These are phyloP conservation scores for Brassicogethes aeneus DNA, from an alignment of 2,888 invertebrate genomes.

Conservation along the genomic window DNA sequence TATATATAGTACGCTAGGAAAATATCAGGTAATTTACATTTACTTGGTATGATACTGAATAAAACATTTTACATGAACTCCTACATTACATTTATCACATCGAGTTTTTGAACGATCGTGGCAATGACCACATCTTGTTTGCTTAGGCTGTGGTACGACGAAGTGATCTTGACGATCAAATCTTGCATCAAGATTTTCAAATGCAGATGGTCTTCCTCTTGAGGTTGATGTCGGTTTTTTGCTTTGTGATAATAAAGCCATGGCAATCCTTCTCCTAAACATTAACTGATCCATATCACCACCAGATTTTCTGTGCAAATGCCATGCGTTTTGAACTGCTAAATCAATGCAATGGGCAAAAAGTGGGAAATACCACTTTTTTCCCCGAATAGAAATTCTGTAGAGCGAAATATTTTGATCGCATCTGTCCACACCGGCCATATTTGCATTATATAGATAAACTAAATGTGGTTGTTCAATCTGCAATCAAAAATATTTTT, in stretches of 20 bases:
- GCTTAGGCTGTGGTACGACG: constrained; percentile 6
- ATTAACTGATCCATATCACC: constrained; percentile 5
- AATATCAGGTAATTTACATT: too few species aligned
- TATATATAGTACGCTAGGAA: too few species aligned
- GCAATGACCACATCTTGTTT: constrained; percentile 8
- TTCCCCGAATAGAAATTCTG: too few species aligned
- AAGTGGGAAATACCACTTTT: too few species aligned
- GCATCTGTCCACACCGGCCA: too few species aligned
- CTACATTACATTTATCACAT: constrained; percentile 8
- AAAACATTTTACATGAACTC: too few species aligned
- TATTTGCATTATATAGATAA: too few species aligned
- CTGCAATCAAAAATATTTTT: too few species aligned
- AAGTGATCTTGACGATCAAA: constrained; percentile 7
- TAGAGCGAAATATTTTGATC: too few species aligned
- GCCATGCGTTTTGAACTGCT: constrained; percentile 9
- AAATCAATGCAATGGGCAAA: too few species aligned
- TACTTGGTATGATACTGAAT: too few species aligned
- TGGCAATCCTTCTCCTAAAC: constrained; percentile 5
- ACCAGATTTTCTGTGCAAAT: constrained; percentile 5
- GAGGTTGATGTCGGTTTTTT: constrained; percentile 5
- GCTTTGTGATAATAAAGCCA: constrained; percentile 5
- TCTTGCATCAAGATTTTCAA: constrained; percentile 1
- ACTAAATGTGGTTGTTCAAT: too few species aligned
- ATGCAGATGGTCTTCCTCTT: constrained; percentile 3
- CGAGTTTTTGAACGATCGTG: constrained; percentile 8